Conservation (phyloP, 2,797 vertebrate genomes). For the Tenualosa ilisha region DNA sequence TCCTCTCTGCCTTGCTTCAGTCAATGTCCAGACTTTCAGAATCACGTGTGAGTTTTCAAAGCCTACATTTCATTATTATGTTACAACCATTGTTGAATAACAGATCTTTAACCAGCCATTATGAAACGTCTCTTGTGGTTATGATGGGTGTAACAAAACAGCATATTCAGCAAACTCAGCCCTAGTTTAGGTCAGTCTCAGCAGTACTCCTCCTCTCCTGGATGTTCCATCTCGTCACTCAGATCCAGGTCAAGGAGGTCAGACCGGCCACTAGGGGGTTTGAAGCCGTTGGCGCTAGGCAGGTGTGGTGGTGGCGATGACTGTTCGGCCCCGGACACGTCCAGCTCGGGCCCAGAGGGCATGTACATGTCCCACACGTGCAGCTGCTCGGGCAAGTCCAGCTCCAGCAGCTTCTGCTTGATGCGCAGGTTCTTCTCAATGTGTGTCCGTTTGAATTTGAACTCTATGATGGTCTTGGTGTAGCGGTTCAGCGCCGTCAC, state of each 20-base stretch:
- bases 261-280: not conserved
- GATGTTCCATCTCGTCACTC: not conserved
- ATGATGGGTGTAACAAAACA: not conserved
- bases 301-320: constrained; percentile 55
- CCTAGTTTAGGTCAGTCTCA: not conserved
- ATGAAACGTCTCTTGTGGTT: not conserved
- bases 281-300: constrained; percentile 47
- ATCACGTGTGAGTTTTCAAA: not conserved
- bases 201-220: constrained; percentile 17
- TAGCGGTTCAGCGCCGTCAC: constrained; percentile 85
- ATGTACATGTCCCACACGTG: constrained; percentile 81
- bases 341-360: constrained; percentile 64
- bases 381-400: constrained; percentile 72
- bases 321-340: constrained; percentile 57
- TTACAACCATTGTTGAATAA: not conserved
- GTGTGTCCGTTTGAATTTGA: constrained; percentile 83
- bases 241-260: not conserved
- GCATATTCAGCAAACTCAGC: not conserved
- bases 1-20: not conserved
- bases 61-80: not conserved
- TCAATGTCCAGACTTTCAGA: not conserved
- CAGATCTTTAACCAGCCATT: not conserved
- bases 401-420: constrained; percentile 75
- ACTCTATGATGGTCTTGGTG: constrained; percentile 82
- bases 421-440: constrained; percentile 81